Evolutionary conservation across 2,113 vertebrate species (phyloP), one percentile per base, ranked within the genome.

Genomic region (cattle (Bos taurus)): DNA sequence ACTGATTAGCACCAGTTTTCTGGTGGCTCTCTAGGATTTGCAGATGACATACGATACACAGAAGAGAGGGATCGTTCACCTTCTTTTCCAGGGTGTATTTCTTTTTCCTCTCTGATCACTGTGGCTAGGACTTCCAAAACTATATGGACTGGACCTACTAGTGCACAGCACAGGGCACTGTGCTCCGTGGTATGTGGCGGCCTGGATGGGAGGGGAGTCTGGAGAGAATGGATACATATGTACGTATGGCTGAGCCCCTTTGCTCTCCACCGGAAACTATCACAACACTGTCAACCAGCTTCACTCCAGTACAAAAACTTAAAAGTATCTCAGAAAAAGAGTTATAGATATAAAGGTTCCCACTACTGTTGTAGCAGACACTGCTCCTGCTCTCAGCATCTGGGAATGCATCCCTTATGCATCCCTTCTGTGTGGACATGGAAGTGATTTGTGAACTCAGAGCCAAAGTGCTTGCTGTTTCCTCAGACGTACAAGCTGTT

Each of bases 361-460:
- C 62, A 50, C 98, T 99, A 99, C 99, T 91, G 99, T 99, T 71
- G 99, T 99, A 62, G 99, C 99, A 97, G 99, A 99, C 99, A 99
- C 99, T 81, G 99, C 99, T 91, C 99, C 99, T 0, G 99, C 99
- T 99, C 99, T 99, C 98, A 99, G 99, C 99, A 99, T 99, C 98
- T 99, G 99, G n/a, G 99, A 99, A 98, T 99, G 99, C 99, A 99
- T 99, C 97, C 99, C 98, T 97, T 99, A 98, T 99, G 99, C 99
- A 99, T 99, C 97, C 99, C 98, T 97, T 99, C 99, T 0, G 99
- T 99, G 99, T 99, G 0, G 99, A 99, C 99, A 99, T 99, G 92
- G 99, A 99, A 43, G 99, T 99, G 95, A 99, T 99, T 98, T 99
- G 99, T 59, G 99, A 99, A 98, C 99, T 99, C 80, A 99, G 99